Percentiles rank a stretch among this genome's conserved stretches.
These are phyloP conservation scores for Thysanoteuthis rhombus DNA, from an alignment of 2,888 invertebrate species.

Conservation along the genomic window DNA sequence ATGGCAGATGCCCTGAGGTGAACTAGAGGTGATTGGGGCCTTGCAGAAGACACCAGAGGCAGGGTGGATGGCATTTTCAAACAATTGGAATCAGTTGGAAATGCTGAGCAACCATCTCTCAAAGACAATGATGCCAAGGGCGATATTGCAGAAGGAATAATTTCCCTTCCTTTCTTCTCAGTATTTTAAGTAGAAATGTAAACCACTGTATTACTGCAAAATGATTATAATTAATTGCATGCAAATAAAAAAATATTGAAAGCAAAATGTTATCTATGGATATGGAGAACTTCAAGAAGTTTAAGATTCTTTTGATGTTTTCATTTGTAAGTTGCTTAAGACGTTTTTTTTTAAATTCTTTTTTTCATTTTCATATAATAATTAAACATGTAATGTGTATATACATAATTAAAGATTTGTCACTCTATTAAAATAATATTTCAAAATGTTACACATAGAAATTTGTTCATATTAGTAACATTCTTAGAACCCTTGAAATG, in stretches of 20 bases:
- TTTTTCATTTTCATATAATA: too few relatives aligned
- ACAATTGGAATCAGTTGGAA: neutral
- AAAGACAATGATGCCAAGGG: neutral
- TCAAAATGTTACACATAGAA: too few relatives aligned
- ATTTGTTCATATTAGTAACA: too few relatives aligned
- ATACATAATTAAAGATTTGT: too few relatives aligned
- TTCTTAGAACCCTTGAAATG: too few relatives aligned
- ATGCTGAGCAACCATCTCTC: neutral
- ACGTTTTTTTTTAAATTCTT: too few relatives aligned
- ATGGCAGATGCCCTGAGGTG: neutral
- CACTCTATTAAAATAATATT: too few relatives aligned
- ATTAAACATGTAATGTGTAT: too few relatives aligned
- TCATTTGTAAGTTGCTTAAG: too few relatives aligned
- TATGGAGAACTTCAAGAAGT: neutral
- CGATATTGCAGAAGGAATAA: neutral
- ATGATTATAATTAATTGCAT: neutral
- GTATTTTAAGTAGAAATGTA: neutral
- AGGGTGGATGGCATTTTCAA: neutral
- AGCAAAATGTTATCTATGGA: neutral
- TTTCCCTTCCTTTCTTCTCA: neutral
- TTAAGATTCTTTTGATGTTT: too few relatives aligned
- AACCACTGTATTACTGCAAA: neutral
- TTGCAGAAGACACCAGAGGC: neutral
- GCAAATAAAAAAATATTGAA: neutral
- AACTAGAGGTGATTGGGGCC: neutral